Conservation (phyloP, 2,797 vertebrate species). For the Phoebastria nigripes region DNA sequence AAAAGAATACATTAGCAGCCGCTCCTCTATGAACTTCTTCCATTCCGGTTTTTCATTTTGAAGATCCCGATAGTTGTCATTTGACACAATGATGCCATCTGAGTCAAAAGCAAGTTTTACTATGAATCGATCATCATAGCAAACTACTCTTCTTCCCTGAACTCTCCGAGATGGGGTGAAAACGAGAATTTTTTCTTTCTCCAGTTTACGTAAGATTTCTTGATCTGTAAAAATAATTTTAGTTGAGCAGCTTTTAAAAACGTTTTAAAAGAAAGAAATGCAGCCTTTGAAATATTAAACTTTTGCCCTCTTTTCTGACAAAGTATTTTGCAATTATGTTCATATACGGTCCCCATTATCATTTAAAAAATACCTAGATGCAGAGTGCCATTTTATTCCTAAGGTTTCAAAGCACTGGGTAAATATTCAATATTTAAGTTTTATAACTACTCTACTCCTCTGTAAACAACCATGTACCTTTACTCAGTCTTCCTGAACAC, state of each 20-base stretch:
- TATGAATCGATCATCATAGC: constrained; percentile 98
- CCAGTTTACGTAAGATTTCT: constrained; percentile 94
- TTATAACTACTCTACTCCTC: background rate
- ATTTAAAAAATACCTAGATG: background rate
- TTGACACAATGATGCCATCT: constrained; percentile 98
- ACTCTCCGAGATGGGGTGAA: constrained; percentile 97
- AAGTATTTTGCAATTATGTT: background rate
- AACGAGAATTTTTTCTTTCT: constrained; percentile 98
- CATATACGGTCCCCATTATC: background rate
- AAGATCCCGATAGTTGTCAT: constrained; percentile 98
- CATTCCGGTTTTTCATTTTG: constrained; percentile 98
- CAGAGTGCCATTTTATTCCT: background rate
- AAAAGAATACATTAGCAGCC: constrained; percentile 98
- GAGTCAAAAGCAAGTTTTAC: constrained; percentile 98
- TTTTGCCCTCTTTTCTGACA: background rate
- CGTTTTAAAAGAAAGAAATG: background rate
- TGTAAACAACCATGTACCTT: background rate
- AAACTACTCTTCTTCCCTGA: constrained; percentile 96
- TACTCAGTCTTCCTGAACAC: background rate
- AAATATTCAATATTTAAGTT: background rate
- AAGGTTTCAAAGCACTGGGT: background rate
- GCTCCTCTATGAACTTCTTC: constrained; percentile 99
- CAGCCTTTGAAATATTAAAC: background rate
- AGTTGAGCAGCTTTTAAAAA: background rate
- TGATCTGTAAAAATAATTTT: constrained; percentile 84